phyloP scores from a whole-genome alignment of 2,797 vertebrate species.

The Melanotaenia boesemani region DNA sequence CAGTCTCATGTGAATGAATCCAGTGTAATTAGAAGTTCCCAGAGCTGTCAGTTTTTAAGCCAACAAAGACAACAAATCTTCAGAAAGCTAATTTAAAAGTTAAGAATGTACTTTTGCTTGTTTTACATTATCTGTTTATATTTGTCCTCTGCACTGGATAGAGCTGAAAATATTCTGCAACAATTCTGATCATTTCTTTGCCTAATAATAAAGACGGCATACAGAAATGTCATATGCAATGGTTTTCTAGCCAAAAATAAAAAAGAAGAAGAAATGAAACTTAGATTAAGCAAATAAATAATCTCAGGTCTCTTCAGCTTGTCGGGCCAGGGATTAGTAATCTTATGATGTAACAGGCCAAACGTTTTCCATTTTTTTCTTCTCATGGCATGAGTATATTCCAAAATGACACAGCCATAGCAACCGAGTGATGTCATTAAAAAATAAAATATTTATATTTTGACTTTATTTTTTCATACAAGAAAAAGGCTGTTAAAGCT shows the following conservation, averaged over 20 bases:
- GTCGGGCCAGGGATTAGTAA: neutral
- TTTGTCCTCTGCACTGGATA: neutral
- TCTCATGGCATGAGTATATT: neutral
- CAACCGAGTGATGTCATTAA: neutral
- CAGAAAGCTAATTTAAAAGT: neutral
- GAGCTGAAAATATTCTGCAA: neutral
- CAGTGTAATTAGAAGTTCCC: neutral
- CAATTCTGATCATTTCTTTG: neutral
- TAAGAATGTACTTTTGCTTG: neutral
- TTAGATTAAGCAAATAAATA: neutral
- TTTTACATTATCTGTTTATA: neutral
- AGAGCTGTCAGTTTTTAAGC: slow-evolving; percentile 2
- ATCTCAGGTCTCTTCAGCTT: neutral
- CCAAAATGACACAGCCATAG: neutral
- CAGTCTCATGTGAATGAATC: slow-evolving; percentile 16
- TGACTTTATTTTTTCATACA: too few relatives aligned
- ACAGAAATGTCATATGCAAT: neutral
- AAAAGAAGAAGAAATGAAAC: too few relatives aligned
- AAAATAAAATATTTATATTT: neutral
- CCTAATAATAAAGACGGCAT: neutral
- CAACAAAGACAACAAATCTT: neutral
- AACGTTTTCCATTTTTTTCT: neutral
- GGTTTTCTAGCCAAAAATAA: too few relatives aligned
- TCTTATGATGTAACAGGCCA: neutral
- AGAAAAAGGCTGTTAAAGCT: neutral